Percentiles rank a stretch among this genome's conserved stretches.
phyloP scores from a whole-genome alignment of 1,140 invertebrate genomes.

The Drosophila teissieri region DNA sequence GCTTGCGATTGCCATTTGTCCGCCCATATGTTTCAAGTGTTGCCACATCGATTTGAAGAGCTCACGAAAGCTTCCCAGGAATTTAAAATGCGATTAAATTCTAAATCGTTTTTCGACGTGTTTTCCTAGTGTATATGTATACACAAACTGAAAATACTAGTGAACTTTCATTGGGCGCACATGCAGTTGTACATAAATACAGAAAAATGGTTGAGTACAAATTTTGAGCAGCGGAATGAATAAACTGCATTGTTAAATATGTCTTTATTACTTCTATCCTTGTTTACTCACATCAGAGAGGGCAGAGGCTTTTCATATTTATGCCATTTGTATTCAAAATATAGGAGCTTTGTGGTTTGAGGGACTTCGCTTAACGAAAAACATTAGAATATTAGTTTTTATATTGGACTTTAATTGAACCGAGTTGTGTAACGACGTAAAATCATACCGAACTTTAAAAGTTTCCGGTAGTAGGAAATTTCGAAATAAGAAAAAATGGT shows the following conservation, averaged over 20 bases:
- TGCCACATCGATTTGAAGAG: slow-evolving; percentile 17
- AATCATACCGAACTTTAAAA: no score
- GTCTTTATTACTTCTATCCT: neutral
- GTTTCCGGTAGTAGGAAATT: no score
- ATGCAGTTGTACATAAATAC: neutral
- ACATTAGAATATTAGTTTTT: no score
- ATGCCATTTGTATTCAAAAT: no score
- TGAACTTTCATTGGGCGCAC: neutral
- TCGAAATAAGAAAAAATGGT: no score
- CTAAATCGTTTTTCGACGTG: neutral
- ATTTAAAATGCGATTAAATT: neutral
- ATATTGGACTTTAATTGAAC: no score
- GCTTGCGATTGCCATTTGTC: slow-evolving; percentile 27
- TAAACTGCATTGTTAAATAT: slow-evolving; percentile 7
- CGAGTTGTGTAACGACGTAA: no score
- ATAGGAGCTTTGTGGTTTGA: no score
- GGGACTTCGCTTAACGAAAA: no score
- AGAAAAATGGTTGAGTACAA: neutral
- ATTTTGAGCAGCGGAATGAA: slow-evolving; percentile 2
- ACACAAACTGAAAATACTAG: no score
- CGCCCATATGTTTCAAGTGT: neutral
- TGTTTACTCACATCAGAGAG: neutral
- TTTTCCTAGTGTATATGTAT: no score
- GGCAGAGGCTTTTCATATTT: no score
- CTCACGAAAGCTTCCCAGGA: neutral